Evolutionary conservation across 2,797 vertebrate genomes (phyloP).

Genomic region (Anabacerthia variegaticeps): DNA sequence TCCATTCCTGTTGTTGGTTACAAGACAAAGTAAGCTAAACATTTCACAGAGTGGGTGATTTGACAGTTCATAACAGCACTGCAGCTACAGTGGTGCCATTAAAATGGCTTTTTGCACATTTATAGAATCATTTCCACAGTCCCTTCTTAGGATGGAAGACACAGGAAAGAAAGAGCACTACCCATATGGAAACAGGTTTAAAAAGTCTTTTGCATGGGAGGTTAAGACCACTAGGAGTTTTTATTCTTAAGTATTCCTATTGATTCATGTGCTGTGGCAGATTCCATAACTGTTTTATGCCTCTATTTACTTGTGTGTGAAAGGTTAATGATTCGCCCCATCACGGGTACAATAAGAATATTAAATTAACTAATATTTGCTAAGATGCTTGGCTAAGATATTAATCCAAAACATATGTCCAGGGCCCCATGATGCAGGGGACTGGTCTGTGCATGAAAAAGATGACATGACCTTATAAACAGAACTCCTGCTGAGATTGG

Average conservation of each 20-base stretch:
- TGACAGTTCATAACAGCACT: neutral
- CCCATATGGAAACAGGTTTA: neutral
- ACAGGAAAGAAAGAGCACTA: neutral
- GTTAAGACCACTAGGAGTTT: neutral
- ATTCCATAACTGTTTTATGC: neutral
- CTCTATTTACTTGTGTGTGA: neutral
- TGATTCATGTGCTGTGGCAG: neutral
- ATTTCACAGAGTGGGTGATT: neutral
- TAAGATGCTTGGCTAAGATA: neutral
- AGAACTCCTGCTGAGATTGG: neutral
- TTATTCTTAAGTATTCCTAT: neutral
- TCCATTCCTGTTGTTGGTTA: neutral
- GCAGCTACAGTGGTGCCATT: neutral
- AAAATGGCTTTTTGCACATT: neutral
- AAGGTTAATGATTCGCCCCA: neutral
- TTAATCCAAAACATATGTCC: neutral
- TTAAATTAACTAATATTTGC: neutral
- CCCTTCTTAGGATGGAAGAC: neutral
- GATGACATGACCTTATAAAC: neutral
- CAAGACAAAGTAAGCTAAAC: neutral
- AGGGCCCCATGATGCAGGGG: neutral
- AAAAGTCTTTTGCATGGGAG: neutral
- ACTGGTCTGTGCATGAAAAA: neutral
- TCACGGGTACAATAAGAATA: rapidly evolving
- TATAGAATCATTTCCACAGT: neutral